A percentile compares a stretch with the other conserved stretches of the same genome.
phyloP scores from a whole-genome alignment of 2,113 vertebrate species.

The Todiramphus saurophagus region DNA sequence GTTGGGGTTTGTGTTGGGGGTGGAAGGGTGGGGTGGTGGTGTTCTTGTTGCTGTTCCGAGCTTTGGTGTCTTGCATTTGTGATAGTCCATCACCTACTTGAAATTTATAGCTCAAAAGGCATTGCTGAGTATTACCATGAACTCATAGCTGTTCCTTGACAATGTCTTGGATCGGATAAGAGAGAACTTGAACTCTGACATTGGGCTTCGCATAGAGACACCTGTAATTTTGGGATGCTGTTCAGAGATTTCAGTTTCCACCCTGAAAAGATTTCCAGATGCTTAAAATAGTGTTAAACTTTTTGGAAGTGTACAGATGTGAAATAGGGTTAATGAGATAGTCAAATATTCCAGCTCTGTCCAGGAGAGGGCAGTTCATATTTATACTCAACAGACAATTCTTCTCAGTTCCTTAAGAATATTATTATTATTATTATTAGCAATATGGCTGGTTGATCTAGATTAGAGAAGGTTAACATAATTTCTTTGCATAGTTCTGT shows the following conservation, averaged over 20 bases:
- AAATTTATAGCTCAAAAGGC: background rate
- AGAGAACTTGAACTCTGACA: background rate
- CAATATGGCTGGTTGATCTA: background rate
- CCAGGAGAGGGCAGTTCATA: conserved; percentile 42
- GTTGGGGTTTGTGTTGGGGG: background rate
- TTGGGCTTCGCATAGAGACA: background rate
- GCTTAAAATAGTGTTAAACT: background rate
- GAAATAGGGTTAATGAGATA: background rate
- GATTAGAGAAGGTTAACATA: background rate
- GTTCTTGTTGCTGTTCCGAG: background rate
- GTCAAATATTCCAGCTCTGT: background rate
- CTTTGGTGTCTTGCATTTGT: background rate
- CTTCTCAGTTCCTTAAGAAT: background rate
- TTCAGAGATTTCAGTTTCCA: background rate
- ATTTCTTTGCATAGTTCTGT: background rate
- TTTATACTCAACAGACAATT: background rate
- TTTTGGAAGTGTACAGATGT: background rate
- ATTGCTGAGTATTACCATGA: background rate
- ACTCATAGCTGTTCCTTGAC: background rate
- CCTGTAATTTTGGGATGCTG: background rate
- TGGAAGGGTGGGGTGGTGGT: too few relatives aligned
- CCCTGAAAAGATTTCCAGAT: background rate
- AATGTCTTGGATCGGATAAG: background rate
- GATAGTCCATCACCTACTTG: background rate
- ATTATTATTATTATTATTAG: background rate